Conservation (phyloP, 2,888 invertebrate species). For the Tolmerus cingulatus region DNA sequence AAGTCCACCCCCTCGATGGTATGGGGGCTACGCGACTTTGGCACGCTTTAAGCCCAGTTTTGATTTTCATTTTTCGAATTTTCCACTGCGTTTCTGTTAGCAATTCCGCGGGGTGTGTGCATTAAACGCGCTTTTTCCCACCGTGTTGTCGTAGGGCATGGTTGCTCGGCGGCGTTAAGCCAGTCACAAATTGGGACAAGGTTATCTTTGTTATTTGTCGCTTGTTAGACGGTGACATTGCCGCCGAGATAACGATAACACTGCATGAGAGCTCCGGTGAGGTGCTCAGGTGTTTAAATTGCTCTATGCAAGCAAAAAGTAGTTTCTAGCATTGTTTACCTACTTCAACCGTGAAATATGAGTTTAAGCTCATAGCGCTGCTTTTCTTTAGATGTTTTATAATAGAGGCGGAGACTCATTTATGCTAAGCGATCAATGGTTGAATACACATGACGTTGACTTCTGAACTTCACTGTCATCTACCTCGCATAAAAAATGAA, state of each 20-base stretch:
- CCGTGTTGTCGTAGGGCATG: slow-evolving; percentile 27
- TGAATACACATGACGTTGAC: no score
- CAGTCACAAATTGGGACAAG: slow-evolving; percentile 25
- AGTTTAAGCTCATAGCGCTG: neutral
- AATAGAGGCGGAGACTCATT: no score
- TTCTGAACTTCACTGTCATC: no score
- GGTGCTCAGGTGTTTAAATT: neutral
- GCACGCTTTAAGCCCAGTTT: neutral
- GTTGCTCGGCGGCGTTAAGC: neutral
- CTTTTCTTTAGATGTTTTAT: neutral
- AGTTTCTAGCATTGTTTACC: neutral
- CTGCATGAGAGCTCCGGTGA: neutral
- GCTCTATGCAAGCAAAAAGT: neutral
- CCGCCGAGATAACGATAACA: neutral
- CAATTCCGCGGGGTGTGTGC: neutral
- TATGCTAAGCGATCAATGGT: no score
- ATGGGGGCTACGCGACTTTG: slow-evolving; percentile 5
- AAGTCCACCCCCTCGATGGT: neutral
- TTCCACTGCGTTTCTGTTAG: neutral
- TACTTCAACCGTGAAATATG: neutral
- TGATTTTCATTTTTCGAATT: neutral
- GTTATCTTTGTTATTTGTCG: slow-evolving; percentile 1
- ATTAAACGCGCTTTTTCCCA: neutral
- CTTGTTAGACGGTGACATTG: slow-evolving; percentile 26
- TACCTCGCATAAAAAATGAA: no score